Evolutionary conservation across 2,888 invertebrate species (phyloP).

Genomic region (Dasypolia templi): DNA sequence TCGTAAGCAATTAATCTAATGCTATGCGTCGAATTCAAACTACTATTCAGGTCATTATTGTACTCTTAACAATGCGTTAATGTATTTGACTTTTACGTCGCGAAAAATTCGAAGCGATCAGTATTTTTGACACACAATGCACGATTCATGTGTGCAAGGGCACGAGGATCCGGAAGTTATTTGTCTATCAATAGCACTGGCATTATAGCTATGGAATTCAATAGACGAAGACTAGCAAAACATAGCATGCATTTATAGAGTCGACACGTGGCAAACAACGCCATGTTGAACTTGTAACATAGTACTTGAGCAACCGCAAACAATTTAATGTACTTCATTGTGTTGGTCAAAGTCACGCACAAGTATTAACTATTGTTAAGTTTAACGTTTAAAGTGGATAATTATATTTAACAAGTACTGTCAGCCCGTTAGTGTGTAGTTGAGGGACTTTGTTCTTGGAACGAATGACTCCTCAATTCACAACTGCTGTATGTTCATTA

Average conservation of each 20-base stretch:
- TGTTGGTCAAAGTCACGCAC: constrained; percentile 63
- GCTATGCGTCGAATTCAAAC: constrained; percentile 19
- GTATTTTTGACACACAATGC: constrained; percentile 68
- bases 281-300: constrained; percentile 58
- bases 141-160: constrained; percentile 69
- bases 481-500: not conserved
- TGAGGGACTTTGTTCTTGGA: constrained; percentile 9
- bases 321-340: constrained; percentile 63
- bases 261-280: constrained; percentile 78
- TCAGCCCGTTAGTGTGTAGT: not conserved
- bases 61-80: constrained; percentile 26
- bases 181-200: constrained; percentile 82
- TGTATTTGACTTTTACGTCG: constrained; percentile 14
- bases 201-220: constrained; percentile 76
- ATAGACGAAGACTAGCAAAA: constrained; percentile 73
- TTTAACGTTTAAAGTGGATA: constrained; percentile 37
- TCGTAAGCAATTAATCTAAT: constrained; percentile 30
- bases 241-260: constrained; percentile 70
- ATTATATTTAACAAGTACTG: constrained; percentile 31
- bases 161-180: constrained; percentile 78
- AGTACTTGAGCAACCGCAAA: constrained; percentile 61
- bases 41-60: constrained; percentile 30
- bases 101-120: constrained; percentile 17
- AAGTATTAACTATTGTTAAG: constrained; percentile 48
- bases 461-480: constrained; percentile 2